A percentile compares a stretch with the other conserved stretches of the same genome.
phyloP scores from a whole-genome alignment of 2,797 vertebrate species.

The Sebastolobus altivelis region DNA sequence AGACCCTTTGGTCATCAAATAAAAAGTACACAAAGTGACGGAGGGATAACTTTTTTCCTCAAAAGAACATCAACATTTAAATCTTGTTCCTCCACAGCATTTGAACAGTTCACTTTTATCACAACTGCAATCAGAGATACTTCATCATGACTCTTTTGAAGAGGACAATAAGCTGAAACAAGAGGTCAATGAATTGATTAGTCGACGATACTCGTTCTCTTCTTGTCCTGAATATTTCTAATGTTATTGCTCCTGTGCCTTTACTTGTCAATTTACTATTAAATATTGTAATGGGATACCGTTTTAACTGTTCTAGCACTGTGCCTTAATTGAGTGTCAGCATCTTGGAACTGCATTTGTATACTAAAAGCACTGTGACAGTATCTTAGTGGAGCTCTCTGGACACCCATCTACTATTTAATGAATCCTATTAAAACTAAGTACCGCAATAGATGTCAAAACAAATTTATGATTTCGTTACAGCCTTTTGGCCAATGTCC shows the following conservation, averaged over 20 bases:
- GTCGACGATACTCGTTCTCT: neutral
- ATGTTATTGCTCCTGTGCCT: neutral
- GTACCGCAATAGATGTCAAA: neutral
- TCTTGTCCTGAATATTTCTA: neutral
- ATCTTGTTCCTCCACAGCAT: neutral
- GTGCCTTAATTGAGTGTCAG: neutral
- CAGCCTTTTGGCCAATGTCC: neutral
- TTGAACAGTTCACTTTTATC: neutral
- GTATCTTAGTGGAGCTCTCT: neutral
- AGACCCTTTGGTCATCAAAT: neutral
- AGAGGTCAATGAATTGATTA: neutral
- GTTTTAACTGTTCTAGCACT: neutral
- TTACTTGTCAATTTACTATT: neutral
- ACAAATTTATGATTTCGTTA: slow-evolving; percentile 24
- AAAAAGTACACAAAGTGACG: neutral
- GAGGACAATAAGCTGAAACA: neutral
- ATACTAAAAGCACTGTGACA: neutral
- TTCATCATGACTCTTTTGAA: neutral
- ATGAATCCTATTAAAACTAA: slow-evolving; percentile 2
- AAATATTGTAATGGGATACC: neutral
- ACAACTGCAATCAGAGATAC: neutral
- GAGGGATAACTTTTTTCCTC: neutral
- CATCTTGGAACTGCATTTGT: neutral
- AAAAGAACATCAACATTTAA: neutral
- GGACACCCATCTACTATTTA: slow-evolving; percentile 7